Base-by-base conservation (phyloP, 37 sponge, comb jelly and placozoan species). In the Bolinopsis microptera region DNA sequence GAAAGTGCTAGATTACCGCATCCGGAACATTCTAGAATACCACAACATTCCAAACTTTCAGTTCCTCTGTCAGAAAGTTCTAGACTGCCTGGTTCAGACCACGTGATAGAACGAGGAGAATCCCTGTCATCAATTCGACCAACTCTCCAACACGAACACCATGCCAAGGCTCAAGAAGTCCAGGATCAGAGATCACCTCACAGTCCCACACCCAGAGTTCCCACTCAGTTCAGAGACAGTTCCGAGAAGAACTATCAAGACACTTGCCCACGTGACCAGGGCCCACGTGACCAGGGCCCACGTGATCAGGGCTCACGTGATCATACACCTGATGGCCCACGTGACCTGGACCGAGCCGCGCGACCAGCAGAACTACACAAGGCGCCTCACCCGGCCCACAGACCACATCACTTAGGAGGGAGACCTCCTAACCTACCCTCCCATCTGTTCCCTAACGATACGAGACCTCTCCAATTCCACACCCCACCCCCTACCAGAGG, bases 371-470 rank as follows among this genome's bases (percentile, higher is more conserved):
- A 28, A 28, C 75, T 28, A 72, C 2, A 8, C n/a, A n/a, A 72
- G 5, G 22, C 18, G 75, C 31, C 75, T 23, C n/a, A n/a, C n/a
- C n/a, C n/a, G n/a, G n/a, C n/a, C n/a, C 22, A 30, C 5, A 3
- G 75, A 72, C 31, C 31, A 3, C 22, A 8, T n/a, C 75, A 72
- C 31, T 23, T 72, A n/a, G 31, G 27, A n/a, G 31, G 27, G 31
- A 3, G 75, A 23, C 90, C 90, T 0, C 90, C 90, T 2, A 39
- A 38, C 61, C 90, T 86, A 16, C 90, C 90, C 9, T 34, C 90
- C 41, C 90, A 86, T 27, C 41, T 86, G 61, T 86, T 86, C 61
- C 90, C 90, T 38, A 38, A 48, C 61, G 61, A 86, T 27, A 34
- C 90, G 25, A 38, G 48, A 27, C 34, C 48, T 86, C 35, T 86